These are phyloP conservation scores for Heliocidaris erythrogramma DNA, from an alignment of 35 echinoderm and acorn worm genomes.

Conservation along the genomic window DNA sequence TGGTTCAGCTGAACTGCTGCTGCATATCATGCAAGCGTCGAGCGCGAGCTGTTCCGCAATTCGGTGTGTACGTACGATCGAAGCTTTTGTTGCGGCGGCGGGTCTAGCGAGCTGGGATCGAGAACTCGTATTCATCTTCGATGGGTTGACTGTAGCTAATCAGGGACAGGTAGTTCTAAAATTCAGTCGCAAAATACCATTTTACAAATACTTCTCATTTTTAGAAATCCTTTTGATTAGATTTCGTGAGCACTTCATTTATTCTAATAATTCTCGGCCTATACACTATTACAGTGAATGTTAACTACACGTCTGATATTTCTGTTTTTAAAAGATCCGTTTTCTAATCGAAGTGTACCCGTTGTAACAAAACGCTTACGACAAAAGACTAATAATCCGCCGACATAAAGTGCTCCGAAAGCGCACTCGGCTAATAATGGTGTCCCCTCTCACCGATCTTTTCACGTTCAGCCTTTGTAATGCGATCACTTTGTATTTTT, in stretches of 20 bases:
- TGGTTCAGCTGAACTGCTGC: not conserved
- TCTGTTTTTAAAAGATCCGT: not conserved
- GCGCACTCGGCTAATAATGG: constrained; percentile 42
- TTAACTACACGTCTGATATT: not conserved
- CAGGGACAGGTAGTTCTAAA: not conserved
- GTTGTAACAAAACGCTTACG: not conserved
- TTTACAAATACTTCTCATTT: too few relatives aligned
- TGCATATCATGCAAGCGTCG: too few relatives aligned
- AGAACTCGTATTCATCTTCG: too few relatives aligned
- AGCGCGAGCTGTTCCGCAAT: too few relatives aligned
- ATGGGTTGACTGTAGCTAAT: too few relatives aligned
- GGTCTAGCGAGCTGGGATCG: too few relatives aligned
- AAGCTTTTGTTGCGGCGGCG: too few relatives aligned
- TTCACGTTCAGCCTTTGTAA: constrained; percentile 38
- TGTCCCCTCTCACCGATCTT: not conserved
- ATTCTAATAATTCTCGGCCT: too few relatives aligned
- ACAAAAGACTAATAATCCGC: not conserved
- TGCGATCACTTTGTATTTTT: constrained; percentile 48
- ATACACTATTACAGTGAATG: too few relatives aligned
- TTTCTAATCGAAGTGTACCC: not conserved
- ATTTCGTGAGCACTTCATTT: too few relatives aligned
- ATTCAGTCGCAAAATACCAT: not conserved
- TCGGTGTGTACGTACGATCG: too few relatives aligned
- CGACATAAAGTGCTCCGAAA: not conserved
- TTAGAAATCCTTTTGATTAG: too few relatives aligned